Evolutionary conservation across 2,113 vertebrate genomes (phyloP).

Genomic region (Stomatorhinus ivindoensis): DNA sequence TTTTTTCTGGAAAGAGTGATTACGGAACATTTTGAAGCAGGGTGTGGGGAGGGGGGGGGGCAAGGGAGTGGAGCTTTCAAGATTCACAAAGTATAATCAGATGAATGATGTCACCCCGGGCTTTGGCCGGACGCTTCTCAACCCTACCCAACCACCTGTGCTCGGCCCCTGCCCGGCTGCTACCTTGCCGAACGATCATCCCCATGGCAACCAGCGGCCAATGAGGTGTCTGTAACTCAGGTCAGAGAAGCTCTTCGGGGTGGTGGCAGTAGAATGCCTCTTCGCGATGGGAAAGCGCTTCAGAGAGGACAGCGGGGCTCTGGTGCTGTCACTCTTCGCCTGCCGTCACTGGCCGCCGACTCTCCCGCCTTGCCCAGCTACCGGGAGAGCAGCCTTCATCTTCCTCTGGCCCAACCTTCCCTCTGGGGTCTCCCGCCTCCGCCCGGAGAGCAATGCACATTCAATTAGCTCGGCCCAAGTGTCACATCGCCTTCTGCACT

Average conservation of each 20-base stretch:
- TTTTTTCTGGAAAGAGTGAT: slow-evolving; percentile 34
- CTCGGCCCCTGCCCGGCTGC: slow-evolving; percentile 24
- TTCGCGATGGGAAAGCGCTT: background rate
- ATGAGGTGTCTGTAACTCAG: slow-evolving; percentile 31
- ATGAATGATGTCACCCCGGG: slow-evolving; percentile 25
- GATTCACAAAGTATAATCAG: slow-evolving; percentile 26
- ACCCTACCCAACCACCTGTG: slow-evolving; percentile 31
- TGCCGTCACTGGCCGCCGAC: background rate
- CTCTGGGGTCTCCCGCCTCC: background rate
- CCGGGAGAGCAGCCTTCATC: background rate
- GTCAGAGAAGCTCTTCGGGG: slow-evolving; percentile 28
- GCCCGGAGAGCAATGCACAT: background rate
- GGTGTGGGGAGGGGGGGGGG: background rate
- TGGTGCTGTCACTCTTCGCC: background rate
- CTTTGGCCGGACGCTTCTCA: background rate
- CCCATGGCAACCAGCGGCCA: slow-evolving; percentile 41
- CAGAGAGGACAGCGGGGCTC: slow-evolving; percentile 13
- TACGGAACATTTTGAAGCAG: slow-evolving; percentile 30
- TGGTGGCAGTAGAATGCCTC: slow-evolving; percentile 30
- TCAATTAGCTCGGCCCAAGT: background rate
- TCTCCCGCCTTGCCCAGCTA: background rate
- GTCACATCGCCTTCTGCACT: background rate
- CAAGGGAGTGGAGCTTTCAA: slow-evolving; percentile 11
- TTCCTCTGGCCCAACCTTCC: background rate
- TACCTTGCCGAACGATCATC: slow-evolving; percentile 28